phyloP scores from a whole-genome alignment of 2,113 vertebrate genomes.

The Meriones unguiculatus region DNA sequence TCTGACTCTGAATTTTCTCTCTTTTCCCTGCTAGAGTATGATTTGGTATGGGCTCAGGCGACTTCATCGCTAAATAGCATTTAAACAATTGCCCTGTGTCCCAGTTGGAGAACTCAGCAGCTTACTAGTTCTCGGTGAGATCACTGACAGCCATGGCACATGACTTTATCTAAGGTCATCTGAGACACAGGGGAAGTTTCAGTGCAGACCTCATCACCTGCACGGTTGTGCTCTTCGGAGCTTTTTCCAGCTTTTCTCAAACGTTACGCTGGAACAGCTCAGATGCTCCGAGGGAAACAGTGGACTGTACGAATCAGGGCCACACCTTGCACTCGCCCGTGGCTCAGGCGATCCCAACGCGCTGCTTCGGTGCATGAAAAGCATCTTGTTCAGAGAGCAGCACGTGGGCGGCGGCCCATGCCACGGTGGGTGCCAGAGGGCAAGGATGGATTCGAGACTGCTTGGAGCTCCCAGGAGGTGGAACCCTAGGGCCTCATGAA shows the following conservation, averaged over 20 bases:
- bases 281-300: background rate
- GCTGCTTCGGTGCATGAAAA: background rate
- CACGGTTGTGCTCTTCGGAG: background rate
- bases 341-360: background rate
- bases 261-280: background rate
- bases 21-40: background rate
- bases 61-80: background rate
- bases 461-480: conserved; percentile 15
- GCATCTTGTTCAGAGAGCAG: background rate
- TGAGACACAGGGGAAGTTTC: background rate
- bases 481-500: background rate
- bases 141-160: background rate
- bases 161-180: conserved; percentile 1
- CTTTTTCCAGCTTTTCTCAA: background rate
- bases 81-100: background rate
- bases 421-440: background rate
- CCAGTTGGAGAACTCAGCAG: background rate
- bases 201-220: background rate
- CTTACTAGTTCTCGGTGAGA: background rate
- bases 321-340: too few species aligned
- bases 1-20: background rate
- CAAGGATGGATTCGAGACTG: background rate
- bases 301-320: background rate
- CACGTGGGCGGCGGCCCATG: background rate
- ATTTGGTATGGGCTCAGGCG: background rate